A percentile compares a stretch with the other conserved stretches of the same genome.
phyloP scores from a whole-genome alignment of 1,140 invertebrate genomes.

The Pachyrhynchus sulphureomaculatus region DNA sequence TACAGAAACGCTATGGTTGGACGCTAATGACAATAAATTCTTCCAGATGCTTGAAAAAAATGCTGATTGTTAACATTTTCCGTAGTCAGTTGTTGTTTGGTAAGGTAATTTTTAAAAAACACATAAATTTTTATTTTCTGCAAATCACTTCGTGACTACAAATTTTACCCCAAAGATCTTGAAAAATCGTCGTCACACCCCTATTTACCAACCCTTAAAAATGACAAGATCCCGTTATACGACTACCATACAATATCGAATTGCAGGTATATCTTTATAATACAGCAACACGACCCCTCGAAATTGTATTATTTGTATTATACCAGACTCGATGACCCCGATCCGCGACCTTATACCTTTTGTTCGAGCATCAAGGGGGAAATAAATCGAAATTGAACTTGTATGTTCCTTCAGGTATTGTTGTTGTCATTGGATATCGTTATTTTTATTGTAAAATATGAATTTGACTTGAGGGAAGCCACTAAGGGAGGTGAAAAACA shows the following conservation, averaged over 20 bases:
- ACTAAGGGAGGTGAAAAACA: too few species aligned
- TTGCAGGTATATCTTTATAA: slow-evolving; percentile 25
- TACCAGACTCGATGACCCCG: slow-evolving; percentile 17
- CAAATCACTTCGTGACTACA: too few species aligned
- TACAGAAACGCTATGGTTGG: too few species aligned
- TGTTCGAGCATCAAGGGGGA: slow-evolving; percentile 13
- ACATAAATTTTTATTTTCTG: too few species aligned
- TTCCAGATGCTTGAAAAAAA: too few species aligned
- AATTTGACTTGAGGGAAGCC: neutral
- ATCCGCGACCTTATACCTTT: slow-evolving; percentile 13
- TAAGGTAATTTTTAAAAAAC: too few species aligned
- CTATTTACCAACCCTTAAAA: slow-evolving; percentile 10
- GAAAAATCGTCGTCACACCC: slow-evolving; percentile 11
- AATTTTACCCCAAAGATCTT: too few species aligned
- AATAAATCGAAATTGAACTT: slow-evolving; percentile 30
- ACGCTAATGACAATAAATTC: too few species aligned
- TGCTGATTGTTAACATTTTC: too few species aligned
- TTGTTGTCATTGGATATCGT: slow-evolving; percentile 15
- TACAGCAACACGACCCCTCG: slow-evolving; percentile 11
- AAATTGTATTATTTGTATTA: slow-evolving; percentile 17
- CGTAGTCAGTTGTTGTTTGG: too few species aligned
- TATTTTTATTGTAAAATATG: slow-evolving; percentile 9
- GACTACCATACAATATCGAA: slow-evolving; percentile 12
- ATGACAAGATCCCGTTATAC: slow-evolving; percentile 18
- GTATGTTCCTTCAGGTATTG: slow-evolving; percentile 17